These are phyloP conservation scores for Mastomys natalensis DNA, from an alignment of 2,113 vertebrate genomes.

Conservation along the genomic window DNA sequence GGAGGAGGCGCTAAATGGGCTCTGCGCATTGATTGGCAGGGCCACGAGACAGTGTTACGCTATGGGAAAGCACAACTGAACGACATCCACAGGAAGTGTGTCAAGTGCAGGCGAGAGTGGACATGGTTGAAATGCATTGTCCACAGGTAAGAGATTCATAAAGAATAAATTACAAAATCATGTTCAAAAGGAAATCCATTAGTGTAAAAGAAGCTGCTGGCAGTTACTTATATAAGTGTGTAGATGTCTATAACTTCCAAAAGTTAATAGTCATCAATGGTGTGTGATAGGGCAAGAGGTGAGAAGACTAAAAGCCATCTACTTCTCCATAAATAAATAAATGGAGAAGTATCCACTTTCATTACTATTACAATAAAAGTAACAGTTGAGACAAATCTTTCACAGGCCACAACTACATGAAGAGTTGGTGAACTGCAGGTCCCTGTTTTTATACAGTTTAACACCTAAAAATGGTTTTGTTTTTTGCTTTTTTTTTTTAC, in stretches of 20 bases:
- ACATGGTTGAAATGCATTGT: no score
- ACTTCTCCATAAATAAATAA: neutral
- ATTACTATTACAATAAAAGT: constrained; percentile 59
- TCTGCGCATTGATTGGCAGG: neutral
- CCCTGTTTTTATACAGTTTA: constrained; percentile 14
- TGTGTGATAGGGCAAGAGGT: constrained; percentile 5
- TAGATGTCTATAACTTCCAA: constrained; percentile 43
- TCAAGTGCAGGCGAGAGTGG: neutral
- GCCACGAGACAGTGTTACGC: neutral
- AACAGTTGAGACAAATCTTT: constrained; percentile 11
- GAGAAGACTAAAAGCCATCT: neutral
- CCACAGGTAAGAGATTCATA: neutral
- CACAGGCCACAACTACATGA: neutral
- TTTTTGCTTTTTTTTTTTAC: neutral
- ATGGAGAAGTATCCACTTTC: neutral
- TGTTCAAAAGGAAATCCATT: neutral
- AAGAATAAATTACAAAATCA: neutral
- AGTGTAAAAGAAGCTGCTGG: constrained; percentile 42
- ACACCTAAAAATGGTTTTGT: neutral
- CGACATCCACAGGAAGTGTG: neutral
- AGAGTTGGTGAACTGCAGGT: neutral
- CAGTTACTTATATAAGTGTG: constrained; percentile 15
- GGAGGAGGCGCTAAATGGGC: neutral
- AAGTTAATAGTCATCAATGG: constrained; percentile 27
- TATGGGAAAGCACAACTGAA: constrained; percentile 21